A percentile compares a stretch with the other conserved stretches of the same genome.
Conservation (phyloP, 2,888 invertebrate species). For the Itoplectis maculator region DNA sequence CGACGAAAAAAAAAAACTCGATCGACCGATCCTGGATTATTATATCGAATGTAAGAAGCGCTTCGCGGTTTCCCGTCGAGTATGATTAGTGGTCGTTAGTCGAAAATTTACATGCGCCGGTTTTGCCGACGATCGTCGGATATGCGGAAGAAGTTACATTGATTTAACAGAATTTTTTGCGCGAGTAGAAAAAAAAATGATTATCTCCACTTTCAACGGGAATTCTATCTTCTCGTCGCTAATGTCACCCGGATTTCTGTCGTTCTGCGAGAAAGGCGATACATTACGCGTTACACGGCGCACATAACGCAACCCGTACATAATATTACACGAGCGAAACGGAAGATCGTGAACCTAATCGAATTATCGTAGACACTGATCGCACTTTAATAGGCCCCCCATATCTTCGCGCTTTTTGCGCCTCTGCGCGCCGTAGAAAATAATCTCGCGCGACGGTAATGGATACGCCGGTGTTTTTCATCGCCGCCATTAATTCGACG, state of each 20-base stretch:
- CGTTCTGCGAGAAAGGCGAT: not conserved
- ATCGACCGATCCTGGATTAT: conserved; percentile 40
- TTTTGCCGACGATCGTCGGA: conserved; percentile 13
- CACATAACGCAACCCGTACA: not conserved
- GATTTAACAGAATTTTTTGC: conserved; percentile 19
- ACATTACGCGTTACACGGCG: conserved; percentile 24
- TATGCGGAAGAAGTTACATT: not conserved
- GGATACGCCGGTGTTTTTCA: conserved; percentile 60
- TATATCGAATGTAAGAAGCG: conserved; percentile 41
- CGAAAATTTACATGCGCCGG: not conserved
- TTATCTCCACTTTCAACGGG: too few species aligned
- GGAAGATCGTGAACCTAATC: conserved; percentile 68
- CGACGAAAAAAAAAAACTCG: conserved; percentile 17
- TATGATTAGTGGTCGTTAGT: conserved; percentile 63
- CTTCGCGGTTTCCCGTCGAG: conserved; percentile 33
- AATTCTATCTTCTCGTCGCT: too few species aligned
- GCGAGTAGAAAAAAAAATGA: not conserved
- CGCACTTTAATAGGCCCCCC: conserved; percentile 68
- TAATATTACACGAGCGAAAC: conserved; percentile 36
- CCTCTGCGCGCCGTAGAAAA: conserved; percentile 62
- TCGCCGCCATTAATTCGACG: conserved; percentile 56
- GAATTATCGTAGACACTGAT: conserved; percentile 69
- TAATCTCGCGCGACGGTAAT: conserved; percentile 52
- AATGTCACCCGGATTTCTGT: not conserved
- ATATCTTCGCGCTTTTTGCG: conserved; percentile 59